A percentile compares a stretch with the other conserved stretches of the same genome.
Conservation (phyloP, 2,888 invertebrate species). For the Serrognathus titanus region DNA sequence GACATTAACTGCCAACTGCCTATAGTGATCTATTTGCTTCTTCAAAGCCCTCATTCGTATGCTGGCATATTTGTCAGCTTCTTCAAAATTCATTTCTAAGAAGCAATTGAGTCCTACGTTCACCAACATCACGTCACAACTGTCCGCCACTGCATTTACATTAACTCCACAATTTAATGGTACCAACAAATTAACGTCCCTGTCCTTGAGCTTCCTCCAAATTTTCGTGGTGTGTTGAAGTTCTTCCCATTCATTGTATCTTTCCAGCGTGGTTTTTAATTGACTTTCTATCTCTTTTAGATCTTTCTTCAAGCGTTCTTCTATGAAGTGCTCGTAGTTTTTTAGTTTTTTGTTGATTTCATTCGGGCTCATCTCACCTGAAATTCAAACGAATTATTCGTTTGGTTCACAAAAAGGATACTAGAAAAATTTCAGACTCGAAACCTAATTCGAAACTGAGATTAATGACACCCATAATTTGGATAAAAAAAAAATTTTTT, state of each 20-base stretch:
- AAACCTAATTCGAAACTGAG: no score
- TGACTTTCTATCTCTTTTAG: conserved; percentile 39
- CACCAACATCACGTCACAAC: conserved; percentile 37
- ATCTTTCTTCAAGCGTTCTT: conserved; percentile 43
- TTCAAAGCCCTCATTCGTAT: conserved; percentile 40
- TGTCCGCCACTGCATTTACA: conserved; percentile 37
- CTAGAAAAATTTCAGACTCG: no score
- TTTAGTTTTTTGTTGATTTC: conserved; percentile 35
- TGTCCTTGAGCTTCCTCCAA: conserved; percentile 36
- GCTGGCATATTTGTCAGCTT: conserved; percentile 44
- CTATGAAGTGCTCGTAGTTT: conserved; percentile 43
- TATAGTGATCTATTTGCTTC: conserved; percentile 43
- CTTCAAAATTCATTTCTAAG: conserved; percentile 44
- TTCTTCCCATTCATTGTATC: conserved; percentile 42
- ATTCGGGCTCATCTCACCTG: conserved; percentile 1
- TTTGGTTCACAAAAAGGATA: no score
- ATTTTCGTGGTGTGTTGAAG: conserved; percentile 37
- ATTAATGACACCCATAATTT: no score
- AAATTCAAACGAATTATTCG: not conserved
- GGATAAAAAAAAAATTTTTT: no score
- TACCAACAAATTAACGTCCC: conserved; percentile 33
- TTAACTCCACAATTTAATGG: conserved; percentile 35
- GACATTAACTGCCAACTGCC: conserved; percentile 43
- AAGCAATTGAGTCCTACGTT: conserved; percentile 42
- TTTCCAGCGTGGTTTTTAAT: conserved; percentile 31